Evolutionary conservation across 2,888 invertebrate species (phyloP), one percentile per base, ranked within the genome.

Genomic region (Apodemia hepburni): DNA sequence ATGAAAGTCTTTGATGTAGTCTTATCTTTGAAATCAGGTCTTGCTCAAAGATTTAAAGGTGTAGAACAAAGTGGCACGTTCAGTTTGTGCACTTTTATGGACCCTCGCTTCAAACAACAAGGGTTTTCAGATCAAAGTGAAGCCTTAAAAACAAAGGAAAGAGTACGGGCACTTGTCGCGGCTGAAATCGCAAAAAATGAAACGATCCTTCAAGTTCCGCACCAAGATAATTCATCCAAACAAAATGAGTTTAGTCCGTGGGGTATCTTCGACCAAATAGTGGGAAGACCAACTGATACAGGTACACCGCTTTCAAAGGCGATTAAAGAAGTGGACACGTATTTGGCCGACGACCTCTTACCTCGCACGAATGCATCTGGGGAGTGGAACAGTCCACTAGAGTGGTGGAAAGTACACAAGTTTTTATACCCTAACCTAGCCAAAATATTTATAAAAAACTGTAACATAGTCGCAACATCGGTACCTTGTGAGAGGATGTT

Each of bases 401-500:
- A 70, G 49, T 73, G 71, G 69, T 71, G 70, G 69, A 59, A 61
- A 27, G 60, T 42, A 9, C 62, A 70, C 29, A 54, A 49, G 27
- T 35, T 51, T 18, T 61, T 59, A 6, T 70, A 70, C 27, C 68
- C 70, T 1, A 1, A 71, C 17, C 47, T 70, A 5, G 15, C 47
- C 0, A 57, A 62, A 60, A 15, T 71, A 18, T 49, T 64, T 9
- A n/a, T 38, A 51, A 54, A 22, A 1, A 63, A 68, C 42, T 65
- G 67, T 1, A 69, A 70, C 35, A 62, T 69, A 2, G 59, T 70
- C 38, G 69, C 68, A 0, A 66, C 69, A 1, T 71, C 68, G 1
- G 70, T 70, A 18, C 70, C 68, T 8, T 72, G 70, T 51, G 70
- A 70, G 61, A 64, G 69, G 3, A 66, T 72, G n/a, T 70, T 69